A percentile compares a stretch with the other conserved stretches of the same genome.
These are phyloP conservation scores for Cordylochernes scorpioides DNA, from an alignment of 2,888 invertebrate genomes.

Conservation along the genomic window DNA sequence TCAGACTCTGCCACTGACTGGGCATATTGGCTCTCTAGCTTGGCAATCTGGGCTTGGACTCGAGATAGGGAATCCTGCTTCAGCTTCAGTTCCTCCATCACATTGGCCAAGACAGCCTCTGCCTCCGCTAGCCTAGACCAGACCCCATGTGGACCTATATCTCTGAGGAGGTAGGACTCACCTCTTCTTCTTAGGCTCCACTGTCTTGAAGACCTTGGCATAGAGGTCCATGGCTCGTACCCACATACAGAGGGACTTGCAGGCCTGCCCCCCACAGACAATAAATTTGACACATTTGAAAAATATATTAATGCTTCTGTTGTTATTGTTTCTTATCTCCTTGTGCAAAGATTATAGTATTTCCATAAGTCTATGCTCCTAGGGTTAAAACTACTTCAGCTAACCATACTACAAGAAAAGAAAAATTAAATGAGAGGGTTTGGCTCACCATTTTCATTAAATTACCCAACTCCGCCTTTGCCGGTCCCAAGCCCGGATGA, in stretches of 20 bases:
- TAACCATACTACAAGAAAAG: too few species aligned
- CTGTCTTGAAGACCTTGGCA: constrained; percentile 42
- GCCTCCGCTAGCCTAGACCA: constrained; percentile 29
- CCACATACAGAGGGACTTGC: constrained; percentile 73
- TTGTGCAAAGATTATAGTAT: too few species aligned
- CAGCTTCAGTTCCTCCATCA: constrained; percentile 42
- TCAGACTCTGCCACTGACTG: constrained; percentile 35
- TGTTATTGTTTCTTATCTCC: too few species aligned
- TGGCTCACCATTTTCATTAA: too few species aligned
- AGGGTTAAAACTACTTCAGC: too few species aligned
- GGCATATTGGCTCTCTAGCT: constrained; percentile 22
- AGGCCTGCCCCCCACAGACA: constrained; percentile 32
- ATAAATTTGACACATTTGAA: neutral
- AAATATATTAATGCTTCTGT: too few species aligned
- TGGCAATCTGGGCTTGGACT: constrained; percentile 41
- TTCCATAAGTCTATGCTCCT: too few species aligned
- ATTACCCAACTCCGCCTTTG: too few species aligned
- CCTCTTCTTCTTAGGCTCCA: constrained; percentile 61
- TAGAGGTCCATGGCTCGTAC: constrained; percentile 37
- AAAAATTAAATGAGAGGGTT: too few species aligned
- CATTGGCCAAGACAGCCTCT: constrained; percentile 41
- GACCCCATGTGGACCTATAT: too few species aligned
- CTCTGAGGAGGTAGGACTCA: constrained; percentile 21
- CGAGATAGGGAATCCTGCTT: constrained; percentile 56
- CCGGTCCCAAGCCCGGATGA: too few species aligned